A percentile compares a stretch with the other conserved stretches of the same genome.
These are phyloP conservation scores for Anoura caudifer DNA, from an alignment of 2,113 vertebrate species.

Conservation along the genomic window DNA sequence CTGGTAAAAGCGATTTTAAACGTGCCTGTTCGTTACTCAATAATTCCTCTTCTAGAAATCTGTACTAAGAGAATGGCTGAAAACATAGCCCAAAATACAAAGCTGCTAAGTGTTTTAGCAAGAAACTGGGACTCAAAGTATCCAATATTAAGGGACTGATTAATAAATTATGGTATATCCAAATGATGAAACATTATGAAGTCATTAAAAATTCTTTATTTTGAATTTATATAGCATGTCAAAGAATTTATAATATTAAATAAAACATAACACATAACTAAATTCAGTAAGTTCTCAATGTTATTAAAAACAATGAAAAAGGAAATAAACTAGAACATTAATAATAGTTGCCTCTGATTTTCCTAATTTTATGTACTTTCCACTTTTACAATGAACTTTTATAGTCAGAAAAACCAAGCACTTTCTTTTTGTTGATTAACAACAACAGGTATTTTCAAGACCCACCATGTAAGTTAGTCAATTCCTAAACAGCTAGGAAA, in stretches of 20 bases:
- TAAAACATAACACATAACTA: constrained; percentile 32
- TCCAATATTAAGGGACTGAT: not conserved
- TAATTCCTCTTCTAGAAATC: not conserved
- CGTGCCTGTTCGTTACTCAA: not conserved
- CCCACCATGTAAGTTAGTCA: not conserved
- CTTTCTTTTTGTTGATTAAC: not conserved
- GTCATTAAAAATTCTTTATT: constrained; percentile 44
- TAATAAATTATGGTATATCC: not conserved
- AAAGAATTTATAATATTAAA: constrained; percentile 39
- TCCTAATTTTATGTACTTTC: not conserved
- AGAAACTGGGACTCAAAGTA: constrained; percentile 6
- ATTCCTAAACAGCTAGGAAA: not conserved
- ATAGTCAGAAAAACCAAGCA: not conserved
- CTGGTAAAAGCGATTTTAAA: not conserved
- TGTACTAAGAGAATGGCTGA: not conserved
- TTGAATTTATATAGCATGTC: constrained; percentile 6
- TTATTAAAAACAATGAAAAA: not conserved
- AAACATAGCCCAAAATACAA: not conserved
- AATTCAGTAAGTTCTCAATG: not conserved
- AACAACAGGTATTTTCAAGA: constrained; percentile 4
- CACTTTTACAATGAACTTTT: not conserved
- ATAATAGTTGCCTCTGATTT: not conserved
- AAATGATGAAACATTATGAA: constrained; percentile 27
- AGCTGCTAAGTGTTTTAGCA: not conserved
- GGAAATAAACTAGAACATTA: not conserved